These are phyloP conservation scores for Coracopsis vasa DNA, from an alignment of 2,113 vertebrate species.

Conservation along the genomic window DNA sequence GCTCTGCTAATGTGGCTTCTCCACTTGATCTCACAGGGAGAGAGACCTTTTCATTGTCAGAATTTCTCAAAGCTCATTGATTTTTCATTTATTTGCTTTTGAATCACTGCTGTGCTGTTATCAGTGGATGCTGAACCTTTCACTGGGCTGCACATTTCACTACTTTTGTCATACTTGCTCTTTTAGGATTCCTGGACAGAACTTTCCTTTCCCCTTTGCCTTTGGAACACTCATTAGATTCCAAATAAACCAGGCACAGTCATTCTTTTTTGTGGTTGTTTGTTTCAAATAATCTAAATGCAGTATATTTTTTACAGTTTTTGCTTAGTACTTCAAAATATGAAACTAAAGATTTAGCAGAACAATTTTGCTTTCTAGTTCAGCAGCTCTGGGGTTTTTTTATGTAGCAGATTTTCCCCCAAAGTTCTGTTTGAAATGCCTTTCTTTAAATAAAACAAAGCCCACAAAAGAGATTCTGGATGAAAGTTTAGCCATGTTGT, in stretches of 20 bases:
- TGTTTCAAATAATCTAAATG: not conserved
- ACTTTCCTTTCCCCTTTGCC: not conserved
- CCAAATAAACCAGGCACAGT: not conserved
- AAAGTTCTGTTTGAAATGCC: not conserved
- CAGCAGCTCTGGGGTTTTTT: not conserved
- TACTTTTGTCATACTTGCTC: constrained; percentile 16
- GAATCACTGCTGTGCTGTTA: constrained; percentile 57
- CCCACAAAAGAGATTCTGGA: not conserved
- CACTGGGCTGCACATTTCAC: constrained; percentile 52
- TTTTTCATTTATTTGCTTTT: constrained; percentile 70
- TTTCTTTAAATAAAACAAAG: not conserved
- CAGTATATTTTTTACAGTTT: not conserved
- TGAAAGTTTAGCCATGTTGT: not conserved
- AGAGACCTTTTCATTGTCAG: constrained; percentile 49
- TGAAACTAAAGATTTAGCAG: not conserved
- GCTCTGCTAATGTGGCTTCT: constrained; percentile 59
- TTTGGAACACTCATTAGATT: not conserved
- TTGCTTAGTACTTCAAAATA: not conserved
- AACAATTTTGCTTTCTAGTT: not conserved
- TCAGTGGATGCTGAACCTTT: constrained; percentile 52
- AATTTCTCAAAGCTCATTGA: constrained; percentile 66
- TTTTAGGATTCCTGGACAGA: constrained; percentile 37
- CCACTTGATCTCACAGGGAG: constrained; percentile 48
- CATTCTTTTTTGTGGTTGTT: not conserved
- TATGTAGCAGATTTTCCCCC: accelerated